Evolutionary conservation across 2,888 invertebrate genomes (phyloP).

Genomic region (Sminthurinus aureus): DNA sequence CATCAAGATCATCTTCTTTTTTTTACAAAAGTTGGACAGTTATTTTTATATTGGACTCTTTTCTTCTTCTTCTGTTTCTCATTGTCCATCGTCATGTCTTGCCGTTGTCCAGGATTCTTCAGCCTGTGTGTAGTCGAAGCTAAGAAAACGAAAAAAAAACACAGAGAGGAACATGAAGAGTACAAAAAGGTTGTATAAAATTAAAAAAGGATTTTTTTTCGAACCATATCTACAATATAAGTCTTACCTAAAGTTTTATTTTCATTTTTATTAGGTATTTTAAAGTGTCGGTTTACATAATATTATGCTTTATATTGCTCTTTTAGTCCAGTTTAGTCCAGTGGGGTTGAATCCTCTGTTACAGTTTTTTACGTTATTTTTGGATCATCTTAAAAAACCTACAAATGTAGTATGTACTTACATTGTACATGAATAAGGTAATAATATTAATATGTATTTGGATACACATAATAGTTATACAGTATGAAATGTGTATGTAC

Average conservation of each 20-base stretch:
- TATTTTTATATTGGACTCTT: neutral
- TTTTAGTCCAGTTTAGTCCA: neutral
- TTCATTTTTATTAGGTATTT: neutral
- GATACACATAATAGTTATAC: neutral
- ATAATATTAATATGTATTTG: too few relatives aligned
- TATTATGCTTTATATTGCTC: slow-evolving; percentile 7
- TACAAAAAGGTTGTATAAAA: neutral
- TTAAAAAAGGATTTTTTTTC: neutral
- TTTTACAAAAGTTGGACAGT: neutral
- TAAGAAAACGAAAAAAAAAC: too few relatives aligned
- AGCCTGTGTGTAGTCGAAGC: neutral
- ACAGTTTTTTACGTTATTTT: slow-evolving; percentile 30
- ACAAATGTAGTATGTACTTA: neutral
- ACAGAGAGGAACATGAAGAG: too few relatives aligned
- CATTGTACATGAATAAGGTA: neutral
- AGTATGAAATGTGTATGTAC: neutral
- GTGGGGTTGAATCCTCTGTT: slow-evolving; percentile 24
- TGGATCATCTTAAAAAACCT: slow-evolving; percentile 9
- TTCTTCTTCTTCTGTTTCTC: neutral
- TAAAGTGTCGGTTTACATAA: neutral
- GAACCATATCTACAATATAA: too few relatives aligned
- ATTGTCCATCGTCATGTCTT: neutral
- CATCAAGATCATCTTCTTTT: neutral
- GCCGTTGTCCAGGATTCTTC: neutral
- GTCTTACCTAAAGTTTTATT: neutral